Conservation (phyloP, 2,888 invertebrate species). For the Peribatodes rhomboidaria region DNA sequence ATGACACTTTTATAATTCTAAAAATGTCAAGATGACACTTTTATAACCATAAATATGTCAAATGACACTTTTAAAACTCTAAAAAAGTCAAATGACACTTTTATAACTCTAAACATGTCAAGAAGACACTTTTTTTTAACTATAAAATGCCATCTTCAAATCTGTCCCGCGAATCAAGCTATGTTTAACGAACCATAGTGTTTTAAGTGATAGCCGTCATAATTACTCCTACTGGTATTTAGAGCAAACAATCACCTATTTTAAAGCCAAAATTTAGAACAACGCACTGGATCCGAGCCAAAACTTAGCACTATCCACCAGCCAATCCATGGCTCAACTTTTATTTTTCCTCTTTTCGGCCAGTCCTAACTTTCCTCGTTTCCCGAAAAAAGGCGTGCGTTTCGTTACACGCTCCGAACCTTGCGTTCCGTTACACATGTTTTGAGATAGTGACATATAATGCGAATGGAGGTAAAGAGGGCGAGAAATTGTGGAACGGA, state of each 20-base stretch:
- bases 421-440: conserved; percentile 42
- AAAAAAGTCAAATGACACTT: no score
- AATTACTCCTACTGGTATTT: conserved; percentile 1
- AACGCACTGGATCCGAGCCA: conserved; percentile 23
- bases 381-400: conserved; percentile 17
- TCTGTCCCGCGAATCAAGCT: no score
- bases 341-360: conserved; percentile 15
- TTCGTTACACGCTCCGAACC: conserved; percentile 33
- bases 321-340: not conserved
- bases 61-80: no score
- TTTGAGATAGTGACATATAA: conserved; percentile 41
- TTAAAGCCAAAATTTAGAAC: conserved; percentile 24
- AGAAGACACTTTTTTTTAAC: no score
- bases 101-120: no score
- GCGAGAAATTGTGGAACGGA: conserved; percentile 41
- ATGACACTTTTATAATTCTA: no score
- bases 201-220: no score
- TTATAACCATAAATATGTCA: no score
- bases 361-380: conserved; percentile 16
- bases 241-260: conserved; percentile 17
- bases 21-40: no score
- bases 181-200: no score
- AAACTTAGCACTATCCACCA: conserved; percentile 2
- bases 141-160: no score
- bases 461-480: conserved; percentile 37